Conservation (phyloP, 2,888 invertebrate genomes). For the Gastrophysa polygoni region DNA sequence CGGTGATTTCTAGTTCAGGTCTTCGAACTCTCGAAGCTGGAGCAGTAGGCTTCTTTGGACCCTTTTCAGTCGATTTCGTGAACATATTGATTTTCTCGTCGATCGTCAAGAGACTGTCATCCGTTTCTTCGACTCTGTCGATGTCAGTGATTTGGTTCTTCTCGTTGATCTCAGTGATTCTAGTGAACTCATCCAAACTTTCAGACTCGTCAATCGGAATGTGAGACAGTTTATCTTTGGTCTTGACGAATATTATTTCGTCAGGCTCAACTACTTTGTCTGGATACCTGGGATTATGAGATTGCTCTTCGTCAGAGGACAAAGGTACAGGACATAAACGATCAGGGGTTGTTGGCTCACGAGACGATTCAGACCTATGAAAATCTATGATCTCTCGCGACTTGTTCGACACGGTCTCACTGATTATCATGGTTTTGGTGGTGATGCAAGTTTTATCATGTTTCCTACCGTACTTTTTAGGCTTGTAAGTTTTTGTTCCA, state of each 20-base stretch:
- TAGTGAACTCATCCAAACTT: slow-evolving; percentile 63
- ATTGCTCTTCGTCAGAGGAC: slow-evolving; percentile 62
- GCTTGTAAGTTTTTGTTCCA: not conserved
- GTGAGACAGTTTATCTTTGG: slow-evolving; percentile 55
- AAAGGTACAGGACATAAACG: slow-evolving; percentile 72
- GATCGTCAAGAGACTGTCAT: slow-evolving; percentile 63
- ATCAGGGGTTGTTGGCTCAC: slow-evolving; percentile 78
- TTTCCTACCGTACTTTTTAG: slow-evolving; percentile 21
- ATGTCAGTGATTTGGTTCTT: slow-evolving; percentile 48
- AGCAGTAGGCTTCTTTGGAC: slow-evolving; percentile 45
- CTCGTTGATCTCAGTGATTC: slow-evolving; percentile 49
- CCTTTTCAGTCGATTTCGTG: slow-evolving; percentile 53
- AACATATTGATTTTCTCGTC: slow-evolving; percentile 63
- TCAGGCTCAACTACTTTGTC: slow-evolving; percentile 79
- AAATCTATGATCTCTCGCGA: slow-evolving; percentile 71
- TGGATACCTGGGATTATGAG: slow-evolving; percentile 71
- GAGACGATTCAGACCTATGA: slow-evolving; percentile 74
- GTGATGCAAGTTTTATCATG: slow-evolving; percentile 58
- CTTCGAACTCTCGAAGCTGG: slow-evolving; percentile 53
- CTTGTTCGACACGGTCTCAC: slow-evolving; percentile 57
- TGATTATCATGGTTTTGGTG: slow-evolving; percentile 62
- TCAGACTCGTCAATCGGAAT: slow-evolving; percentile 66
- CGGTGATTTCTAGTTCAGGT: slow-evolving; percentile 63
- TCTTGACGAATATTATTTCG: slow-evolving; percentile 62
- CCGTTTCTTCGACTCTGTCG: slow-evolving; percentile 57